A percentile compares a stretch with the other conserved stretches of the same genome.
These are phyloP conservation scores for Setipinna tenuifilis DNA, from an alignment of 2,797 vertebrate genomes.

Conservation along the genomic window DNA sequence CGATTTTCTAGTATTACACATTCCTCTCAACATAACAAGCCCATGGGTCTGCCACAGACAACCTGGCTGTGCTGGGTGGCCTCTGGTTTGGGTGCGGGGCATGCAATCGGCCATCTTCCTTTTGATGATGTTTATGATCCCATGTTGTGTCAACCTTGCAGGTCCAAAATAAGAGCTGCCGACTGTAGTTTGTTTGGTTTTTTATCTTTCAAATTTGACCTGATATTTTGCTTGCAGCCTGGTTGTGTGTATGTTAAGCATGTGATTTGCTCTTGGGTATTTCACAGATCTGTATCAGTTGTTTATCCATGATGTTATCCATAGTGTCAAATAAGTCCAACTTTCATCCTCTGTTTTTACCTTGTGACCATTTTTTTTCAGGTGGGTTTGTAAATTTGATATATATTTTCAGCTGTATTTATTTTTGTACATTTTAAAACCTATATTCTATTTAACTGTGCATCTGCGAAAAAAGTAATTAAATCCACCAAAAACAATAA, in stretches of 20 bases:
- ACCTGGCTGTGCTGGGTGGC: neutral
- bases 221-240: neutral
- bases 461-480: too few species aligned
- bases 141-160: neutral
- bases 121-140: neutral
- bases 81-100: neutral
- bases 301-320: too few species aligned
- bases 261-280: too few species aligned
- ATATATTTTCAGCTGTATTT: too few species aligned
- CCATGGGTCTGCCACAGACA: neutral
- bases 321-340: neutral
- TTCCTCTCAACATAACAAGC: conserved; percentile 16
- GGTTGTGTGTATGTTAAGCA: neutral
- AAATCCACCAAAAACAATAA: too few species aligned
- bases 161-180: neutral
- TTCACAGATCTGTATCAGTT: too few species aligned
- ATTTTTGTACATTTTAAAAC: too few species aligned
- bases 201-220: neutral
- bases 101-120: neutral
- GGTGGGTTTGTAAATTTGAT: too few species aligned
- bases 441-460: too few species aligned
- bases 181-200: neutral
- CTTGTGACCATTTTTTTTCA: too few species aligned
- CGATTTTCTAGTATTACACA: conserved; percentile 12
- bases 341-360: too few species aligned